Evolutionary conservation across 1,140 invertebrate species (phyloP).

Genomic region (Asbolus verrucosus): DNA sequence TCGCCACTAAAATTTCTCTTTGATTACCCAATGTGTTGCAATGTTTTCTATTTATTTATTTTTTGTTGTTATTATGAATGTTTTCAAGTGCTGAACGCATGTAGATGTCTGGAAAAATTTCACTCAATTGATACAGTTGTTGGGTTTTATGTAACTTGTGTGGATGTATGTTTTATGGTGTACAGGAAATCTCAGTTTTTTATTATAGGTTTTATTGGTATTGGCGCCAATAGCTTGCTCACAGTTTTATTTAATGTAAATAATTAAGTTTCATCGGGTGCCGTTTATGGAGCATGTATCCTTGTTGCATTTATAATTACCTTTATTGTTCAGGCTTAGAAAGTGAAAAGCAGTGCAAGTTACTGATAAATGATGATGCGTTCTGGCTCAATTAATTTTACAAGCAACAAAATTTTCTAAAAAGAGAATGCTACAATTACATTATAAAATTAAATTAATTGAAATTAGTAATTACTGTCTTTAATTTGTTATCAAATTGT

Average conservation of each 20-base stretch:
- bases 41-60: constrained; percentile 11
- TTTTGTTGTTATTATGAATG: too few species aligned
- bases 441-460: constrained; percentile 29
- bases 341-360: constrained; percentile 10
- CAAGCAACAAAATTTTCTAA: background rate
- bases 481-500: background rate
- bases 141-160: background rate
- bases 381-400: constrained; percentile 6
- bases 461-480: background rate
- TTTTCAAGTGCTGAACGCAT: background rate
- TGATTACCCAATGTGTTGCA: constrained; percentile 14
- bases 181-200: too few species aligned
- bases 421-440: background rate
- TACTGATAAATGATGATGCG: background rate
- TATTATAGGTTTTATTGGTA: too few species aligned
- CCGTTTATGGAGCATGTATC: too few species aligned
- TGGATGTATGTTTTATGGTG: background rate
- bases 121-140: background rate
- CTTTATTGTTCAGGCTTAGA: constrained; percentile 11
- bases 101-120: background rate
- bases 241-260: too few species aligned
- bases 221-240: too few species aligned
- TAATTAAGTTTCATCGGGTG: too few species aligned
- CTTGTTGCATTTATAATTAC: too few species aligned
- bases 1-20: background rate